Conservation (phyloP, 1,140 invertebrate species). For the Drosophila santomea region DNA sequence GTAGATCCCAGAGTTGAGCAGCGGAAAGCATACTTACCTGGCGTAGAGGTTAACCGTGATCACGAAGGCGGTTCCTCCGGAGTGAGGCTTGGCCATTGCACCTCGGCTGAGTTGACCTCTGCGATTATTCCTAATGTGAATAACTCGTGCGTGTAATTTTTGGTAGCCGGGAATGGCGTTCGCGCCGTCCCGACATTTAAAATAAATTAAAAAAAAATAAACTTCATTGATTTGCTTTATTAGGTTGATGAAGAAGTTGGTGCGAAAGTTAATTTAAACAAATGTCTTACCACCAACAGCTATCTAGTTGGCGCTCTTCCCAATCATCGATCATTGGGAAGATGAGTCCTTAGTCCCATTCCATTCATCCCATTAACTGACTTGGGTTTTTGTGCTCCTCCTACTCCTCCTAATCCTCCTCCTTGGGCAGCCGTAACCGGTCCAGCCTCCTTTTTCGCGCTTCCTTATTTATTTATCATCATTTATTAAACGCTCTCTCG, state of each 20-base stretch:
- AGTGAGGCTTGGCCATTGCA: conserved; percentile 85
- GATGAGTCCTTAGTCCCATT: neutral
- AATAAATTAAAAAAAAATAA: conserved; percentile 25
- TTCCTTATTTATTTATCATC: conserved; percentile 77
- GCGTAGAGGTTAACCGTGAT: conserved; percentile 88
- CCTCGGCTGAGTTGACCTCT: conserved; percentile 74
- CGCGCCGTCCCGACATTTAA: conserved; percentile 79
- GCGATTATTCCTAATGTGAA: conserved; percentile 84
- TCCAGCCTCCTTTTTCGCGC: conserved; percentile 59
- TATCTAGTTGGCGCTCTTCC: conserved; percentile 3
- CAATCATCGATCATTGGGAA: conserved; percentile 32
- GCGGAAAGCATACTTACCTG: conserved; percentile 86
- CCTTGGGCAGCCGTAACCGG: neutral
- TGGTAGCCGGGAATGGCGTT: conserved; percentile 85
- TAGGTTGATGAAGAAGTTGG: neutral
- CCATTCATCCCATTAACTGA: conserved; percentile 43
- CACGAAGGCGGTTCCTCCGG: conserved; percentile 88
- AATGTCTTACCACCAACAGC: conserved; percentile 12
- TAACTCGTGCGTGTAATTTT: conserved; percentile 85
- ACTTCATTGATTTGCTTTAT: neutral
- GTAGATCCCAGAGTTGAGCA: neutral
- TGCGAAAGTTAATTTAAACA: conserved; percentile 31
- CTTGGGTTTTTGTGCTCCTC: conserved; percentile 16
- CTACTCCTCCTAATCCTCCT: neutral
- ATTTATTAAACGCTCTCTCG: conserved; percentile 65